phyloP scores from a whole-genome alignment of 2,888 invertebrate genomes.

The Hylaea fasciaria region DNA sequence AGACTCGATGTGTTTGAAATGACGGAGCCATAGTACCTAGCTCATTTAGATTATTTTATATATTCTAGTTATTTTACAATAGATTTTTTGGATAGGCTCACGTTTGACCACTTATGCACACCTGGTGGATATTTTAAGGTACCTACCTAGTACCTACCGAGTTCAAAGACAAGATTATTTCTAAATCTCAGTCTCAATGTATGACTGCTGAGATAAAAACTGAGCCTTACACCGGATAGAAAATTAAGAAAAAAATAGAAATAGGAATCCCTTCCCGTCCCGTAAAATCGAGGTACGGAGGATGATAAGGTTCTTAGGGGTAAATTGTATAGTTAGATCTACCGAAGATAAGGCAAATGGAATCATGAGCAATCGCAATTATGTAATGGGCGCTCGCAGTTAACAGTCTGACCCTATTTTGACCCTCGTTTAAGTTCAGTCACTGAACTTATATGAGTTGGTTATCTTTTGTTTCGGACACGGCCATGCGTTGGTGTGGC shows the following conservation, averaged over 20 bases:
- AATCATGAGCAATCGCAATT: constrained; percentile 17
- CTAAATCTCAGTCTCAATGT: no score
- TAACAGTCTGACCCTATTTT: constrained; percentile 21
- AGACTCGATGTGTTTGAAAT: no score
- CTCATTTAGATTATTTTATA: no score
- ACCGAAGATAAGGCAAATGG: constrained; percentile 13
- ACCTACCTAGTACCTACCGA: no score
- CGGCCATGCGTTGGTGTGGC: no score
- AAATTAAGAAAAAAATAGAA: not conserved
- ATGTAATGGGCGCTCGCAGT: constrained; percentile 9
- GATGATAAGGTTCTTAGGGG: constrained; percentile 5
- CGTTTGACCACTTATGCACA: no score
- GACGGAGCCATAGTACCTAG: no score
- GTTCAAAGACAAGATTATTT: no score
- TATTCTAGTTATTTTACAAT: no score
- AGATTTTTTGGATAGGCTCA: no score
- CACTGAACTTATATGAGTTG: not conserved
- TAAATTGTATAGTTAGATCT: constrained; percentile 17
- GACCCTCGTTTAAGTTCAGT: constrained; percentile 20
- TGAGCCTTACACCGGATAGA: not conserved
- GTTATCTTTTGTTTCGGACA: no score
- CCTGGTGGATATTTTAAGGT: no score
- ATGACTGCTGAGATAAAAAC: not conserved
- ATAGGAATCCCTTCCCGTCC: not conserved
- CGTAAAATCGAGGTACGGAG: constrained; percentile 5